Evolutionary conservation across 2,888 invertebrate genomes (phyloP), one percentile per base, ranked within the genome.

Genomic region (Busseola fusca): DNA sequence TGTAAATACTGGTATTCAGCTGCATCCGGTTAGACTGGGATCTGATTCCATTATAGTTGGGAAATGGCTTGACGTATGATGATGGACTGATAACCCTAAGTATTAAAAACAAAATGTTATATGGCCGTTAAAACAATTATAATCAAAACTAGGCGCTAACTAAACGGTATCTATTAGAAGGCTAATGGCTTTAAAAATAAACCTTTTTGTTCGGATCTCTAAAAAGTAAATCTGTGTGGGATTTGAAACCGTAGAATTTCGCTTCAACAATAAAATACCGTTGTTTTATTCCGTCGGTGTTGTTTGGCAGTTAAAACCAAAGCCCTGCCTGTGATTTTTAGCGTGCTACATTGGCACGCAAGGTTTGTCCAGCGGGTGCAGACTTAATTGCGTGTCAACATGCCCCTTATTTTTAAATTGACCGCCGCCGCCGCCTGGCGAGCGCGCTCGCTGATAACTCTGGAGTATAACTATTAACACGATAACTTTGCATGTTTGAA

Each of bases 381-480:
- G 79, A 76, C 80, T 86, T 90, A 88, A 90, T 90, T 87, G 88
- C 87, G 87, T 88, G 89, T 88, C 88, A 87, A 85, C 87, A 87
- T 83, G 82, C 82, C 78, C 83, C 83, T 86, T 87, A 84, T 84
- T 88, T 85, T 85, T 85, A 84, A 87, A 89, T 88, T 86, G 86
- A 85, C 85, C 84, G 83, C 65, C 12, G n/a, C 30, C 21, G 34
- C 58, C 30, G 80, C 63, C 72, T 69, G 66, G 68, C 68, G 69
- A 58, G 64, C 42, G 59, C 56, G 48, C 67, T 68, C 59, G 67
- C 79, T 75, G 78, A 81, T 80, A 74, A 77, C 59, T 78, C 68
- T 59, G 16, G 74, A 50, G 75, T 70, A 73, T 74, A 74, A 78
- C 56, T 65, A 74, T 81, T 76, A 73, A 74, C 69, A 67, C 73